Percentiles rank a stretch among this genome's conserved stretches.
Conservation (phyloP, 2,797 vertebrate genomes). For the Salmo trutta region DNA sequence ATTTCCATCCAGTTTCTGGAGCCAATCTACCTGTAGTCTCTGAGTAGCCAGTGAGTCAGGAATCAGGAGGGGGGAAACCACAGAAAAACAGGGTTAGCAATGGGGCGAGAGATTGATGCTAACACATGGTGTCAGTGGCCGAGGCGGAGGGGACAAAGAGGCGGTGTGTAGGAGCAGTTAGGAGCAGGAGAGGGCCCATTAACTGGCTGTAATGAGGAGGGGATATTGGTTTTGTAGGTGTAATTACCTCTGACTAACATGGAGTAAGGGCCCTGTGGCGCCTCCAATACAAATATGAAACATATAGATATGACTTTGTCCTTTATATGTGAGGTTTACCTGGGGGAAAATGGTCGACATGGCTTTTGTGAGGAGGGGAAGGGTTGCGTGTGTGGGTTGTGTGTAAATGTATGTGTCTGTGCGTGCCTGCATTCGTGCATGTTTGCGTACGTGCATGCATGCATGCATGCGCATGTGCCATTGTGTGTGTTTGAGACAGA, state of each 20-base stretch:
- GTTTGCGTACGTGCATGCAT: constrained; percentile 4
- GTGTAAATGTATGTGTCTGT: constrained; percentile 9
- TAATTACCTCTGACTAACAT: constrained; percentile 73
- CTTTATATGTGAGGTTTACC: constrained; percentile 58
- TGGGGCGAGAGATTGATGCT: constrained; percentile 65
- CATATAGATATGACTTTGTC: constrained; percentile 73
- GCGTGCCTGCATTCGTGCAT: constrained; percentile 3
- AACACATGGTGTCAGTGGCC: constrained; percentile 70
- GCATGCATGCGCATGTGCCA: too few species aligned
- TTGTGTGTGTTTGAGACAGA: background rate
- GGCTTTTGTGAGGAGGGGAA: constrained; percentile 7
- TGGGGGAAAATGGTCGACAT: constrained; percentile 47
- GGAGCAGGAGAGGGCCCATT: constrained; percentile 61
- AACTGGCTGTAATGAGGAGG: constrained; percentile 69
- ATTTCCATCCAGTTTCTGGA: constrained; percentile 33
- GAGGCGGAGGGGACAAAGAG: constrained; percentile 55
- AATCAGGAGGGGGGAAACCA: constrained; percentile 15
- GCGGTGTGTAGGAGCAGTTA: constrained; percentile 6
- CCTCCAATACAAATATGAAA: constrained; percentile 74
- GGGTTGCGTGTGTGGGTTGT: background rate
- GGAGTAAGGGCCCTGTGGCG: constrained; percentile 66
- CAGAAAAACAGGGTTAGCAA: constrained; percentile 56
- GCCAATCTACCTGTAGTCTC: constrained; percentile 7
- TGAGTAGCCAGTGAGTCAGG: constrained; percentile 7
- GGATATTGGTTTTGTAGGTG: constrained; percentile 75